Evolutionary conservation across 2,888 invertebrate genomes (phyloP), one percentile per base, ranked within the genome.

Genomic region (Habrosyne pyritoides): DNA sequence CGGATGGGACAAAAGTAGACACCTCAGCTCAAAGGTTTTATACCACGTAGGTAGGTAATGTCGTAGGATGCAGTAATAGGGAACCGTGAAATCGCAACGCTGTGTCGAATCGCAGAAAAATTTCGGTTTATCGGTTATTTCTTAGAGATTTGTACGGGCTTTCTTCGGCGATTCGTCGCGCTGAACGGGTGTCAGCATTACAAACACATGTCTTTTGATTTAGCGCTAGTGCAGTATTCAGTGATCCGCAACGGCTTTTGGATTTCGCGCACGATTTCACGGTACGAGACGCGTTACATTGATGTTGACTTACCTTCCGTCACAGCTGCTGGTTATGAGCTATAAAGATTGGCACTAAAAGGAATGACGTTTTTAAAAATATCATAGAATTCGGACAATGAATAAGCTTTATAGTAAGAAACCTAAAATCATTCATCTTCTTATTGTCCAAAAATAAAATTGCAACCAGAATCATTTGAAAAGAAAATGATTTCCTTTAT

Each of bases 41-140:
- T 46, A 14, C 33, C 52, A 36, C 33, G 52, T n/a, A n/a, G n/a
- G 42, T 14, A 42, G 18, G 18, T 50, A 52, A 65, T 59, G 61
- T 69, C 67, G 75, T 75, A 79, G 84, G 85, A 85, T 73, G 67
- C 77, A 66, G 84, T 83, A 88, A 89, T 86, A 87, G 85, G 84
- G 82, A 66, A 81, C 86, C 91, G 87, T 91, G 90, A 91, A 92
- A 92, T 92, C 89, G 80, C 67, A 67, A 67, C 65, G 67, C 79
- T 84, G 91, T 83, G 81, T 77, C 93, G 89, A 93, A 93, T 93
- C 80, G 91, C 91, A 87, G 91, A 91, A 93, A 92, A 91, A 91
- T 93, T 89, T 89, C 88, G 93, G 93, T 93, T 93, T 92, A 89
- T 92, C 93, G 93, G 91, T 93, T 90, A 89, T 92, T 93, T 93